Base-by-base conservation (phyloP, 2,113 vertebrate genomes). In the Echinops telfairi region DNA sequence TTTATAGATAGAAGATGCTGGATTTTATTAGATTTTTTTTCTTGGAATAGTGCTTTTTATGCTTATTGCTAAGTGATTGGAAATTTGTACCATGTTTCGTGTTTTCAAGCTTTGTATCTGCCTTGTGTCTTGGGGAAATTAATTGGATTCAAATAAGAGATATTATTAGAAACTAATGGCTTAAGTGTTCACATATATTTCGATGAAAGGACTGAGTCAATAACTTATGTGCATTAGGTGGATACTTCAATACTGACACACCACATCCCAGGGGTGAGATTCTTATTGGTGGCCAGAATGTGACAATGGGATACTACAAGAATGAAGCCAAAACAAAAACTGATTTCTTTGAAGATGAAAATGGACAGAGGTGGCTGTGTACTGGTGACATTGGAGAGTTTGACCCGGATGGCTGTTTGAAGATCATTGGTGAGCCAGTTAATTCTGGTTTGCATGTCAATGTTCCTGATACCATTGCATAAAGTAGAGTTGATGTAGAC, bases 221-320 rank as follows among this genome's bases (percentile, higher is more conserved):
- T 8, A 87, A 14, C 73, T 11, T 79, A 0, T 92, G 0, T 93
- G 97, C 95, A 71, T 83, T 86, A 99, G 99, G 99, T 97, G 98
- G 98, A 1, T 99, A 99, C 96, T 98, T 97, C 60, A 99, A 98
- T 96, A 99, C 98, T 0, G 99, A 99, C 96, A 98, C 98, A 89
- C 99, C 99, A 4, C 98, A 98, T 83, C 99, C 99, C 12, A 97
- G 99, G 96, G 99, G 99, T 70, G 99, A 99, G 97, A 98, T 99
- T 95, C 98, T 99, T 94, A 98, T 99, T 76, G 99, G 99, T 68
- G 99, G 99, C 36, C 98, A 98, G 85, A 99, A 99, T 36, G 98
- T 99, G 40, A 99, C 99, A n/a, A 98, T 99, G 98, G 99, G 99
- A n/a, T 99, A 99, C 98, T 99, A 99, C 95, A 99, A 99, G 97